Evolutionary conservation across 2,888 invertebrate genomes (phyloP), one percentile per base, ranked within the genome.

Genomic region (Girardia tigrina): DNA sequence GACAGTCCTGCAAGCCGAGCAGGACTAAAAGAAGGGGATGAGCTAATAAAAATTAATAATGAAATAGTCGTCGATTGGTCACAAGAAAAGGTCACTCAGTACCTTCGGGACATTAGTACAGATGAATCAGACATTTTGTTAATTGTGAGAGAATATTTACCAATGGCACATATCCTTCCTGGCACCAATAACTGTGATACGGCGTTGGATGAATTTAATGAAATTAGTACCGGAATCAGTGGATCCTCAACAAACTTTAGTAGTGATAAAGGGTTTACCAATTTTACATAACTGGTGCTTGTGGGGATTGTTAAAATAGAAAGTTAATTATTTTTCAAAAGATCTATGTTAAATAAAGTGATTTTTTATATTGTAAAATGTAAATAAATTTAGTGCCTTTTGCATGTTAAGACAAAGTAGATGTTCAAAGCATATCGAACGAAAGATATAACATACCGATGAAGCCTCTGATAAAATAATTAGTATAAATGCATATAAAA

Each of bases 11-110:
- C 76, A n/a, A 27, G 69, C 27, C 26, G 42, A 69, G 74, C 76
- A 12, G 76, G 42, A 23, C 28, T 76, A n/a, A 76, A 76, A 27
- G 76, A 76, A 16, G 76, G 76, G 16, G 76, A 76, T 36, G 28
- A 76, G 29, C 23, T 76, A 27, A 56, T 76, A n/a, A 26, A 28
- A 12, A 76, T 76, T 28, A 76, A 76, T 26, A 42, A 28, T 4
- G 26, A 76, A 42, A 27, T 42, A 16, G 76, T 76, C 0, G 20
- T 27, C 8, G 76, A 76, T 28, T 76, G 76, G 76, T 56, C 75
- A n/a, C 73, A 75, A 70, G 76, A 76, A n/a, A 42, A 70, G 29
- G 76, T 75, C n/a, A 76, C 70, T 23, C 42, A 42, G 16, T 69
- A 29, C 8, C 76, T 76, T 20, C 76, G 75, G 70, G 69, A 56